Evolutionary conservation across 1,140 invertebrate species (phyloP).

Genomic region (Steinernema khuongi): DNA sequence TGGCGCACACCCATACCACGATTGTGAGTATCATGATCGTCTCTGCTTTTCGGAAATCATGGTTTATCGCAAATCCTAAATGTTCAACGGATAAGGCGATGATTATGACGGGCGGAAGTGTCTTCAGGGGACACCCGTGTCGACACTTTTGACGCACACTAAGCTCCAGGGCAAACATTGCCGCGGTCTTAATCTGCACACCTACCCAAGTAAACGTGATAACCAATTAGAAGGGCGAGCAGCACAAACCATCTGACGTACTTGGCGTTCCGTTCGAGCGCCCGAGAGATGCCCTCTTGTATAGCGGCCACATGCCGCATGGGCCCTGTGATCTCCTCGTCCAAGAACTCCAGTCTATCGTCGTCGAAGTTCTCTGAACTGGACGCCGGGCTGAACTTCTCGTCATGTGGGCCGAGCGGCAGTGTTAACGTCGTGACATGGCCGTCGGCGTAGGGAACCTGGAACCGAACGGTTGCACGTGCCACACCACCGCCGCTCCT

Average conservation of each 20-base stretch:
- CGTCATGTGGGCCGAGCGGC: background rate
- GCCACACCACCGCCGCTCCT: too few species aligned
- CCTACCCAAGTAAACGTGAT: conserved; percentile 35
- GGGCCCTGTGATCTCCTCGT: background rate
- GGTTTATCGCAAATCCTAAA: conserved; percentile 47
- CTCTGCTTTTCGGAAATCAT: conserved; percentile 66
- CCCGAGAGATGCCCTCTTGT: background rate
- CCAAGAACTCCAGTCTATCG: background rate
- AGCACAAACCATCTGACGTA: conserved; percentile 17
- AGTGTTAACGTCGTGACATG: background rate
- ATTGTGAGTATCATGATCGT: conserved; percentile 68
- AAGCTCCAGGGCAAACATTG: background rate
- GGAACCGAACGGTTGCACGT: background rate
- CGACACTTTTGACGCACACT: background rate
- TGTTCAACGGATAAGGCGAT: background rate
- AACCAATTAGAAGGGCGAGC: conserved; percentile 15
- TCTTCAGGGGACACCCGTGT: background rate
- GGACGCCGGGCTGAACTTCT: background rate
- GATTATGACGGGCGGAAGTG: background rate
- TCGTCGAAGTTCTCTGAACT: background rate
- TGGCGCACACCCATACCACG: conserved; percentile 66
- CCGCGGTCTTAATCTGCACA: background rate
- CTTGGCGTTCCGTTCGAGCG: background rate
- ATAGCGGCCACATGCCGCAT: conserved; percentile 5
- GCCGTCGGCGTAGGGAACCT: background rate